A percentile compares a stretch with the other conserved stretches of the same genome.
Conservation (phyloP, 1,140 invertebrate genomes). For the Drosophila ficusphila region DNA sequence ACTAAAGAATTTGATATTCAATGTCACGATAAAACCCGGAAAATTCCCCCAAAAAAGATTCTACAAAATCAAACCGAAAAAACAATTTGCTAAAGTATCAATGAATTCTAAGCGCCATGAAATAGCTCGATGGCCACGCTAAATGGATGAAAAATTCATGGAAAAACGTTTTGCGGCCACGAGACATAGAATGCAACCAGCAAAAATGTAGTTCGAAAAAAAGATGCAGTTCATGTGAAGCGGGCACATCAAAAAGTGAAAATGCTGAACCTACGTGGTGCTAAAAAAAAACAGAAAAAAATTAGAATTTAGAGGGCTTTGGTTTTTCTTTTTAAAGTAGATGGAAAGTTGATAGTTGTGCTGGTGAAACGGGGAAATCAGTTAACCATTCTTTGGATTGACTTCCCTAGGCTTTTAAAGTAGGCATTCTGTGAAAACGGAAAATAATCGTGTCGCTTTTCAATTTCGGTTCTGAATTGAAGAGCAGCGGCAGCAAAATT, state of each 20-base stretch:
- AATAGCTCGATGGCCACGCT: slow-evolving; percentile 65
- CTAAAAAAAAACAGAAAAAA: slow-evolving; percentile 48
- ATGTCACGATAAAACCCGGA: slow-evolving; percentile 36
- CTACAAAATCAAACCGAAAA: slow-evolving; percentile 36
- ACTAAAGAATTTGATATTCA: slow-evolving; percentile 34
- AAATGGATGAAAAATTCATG: slow-evolving; percentile 78
- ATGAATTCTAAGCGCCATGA: slow-evolving; percentile 73
- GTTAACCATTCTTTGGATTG: not conserved
- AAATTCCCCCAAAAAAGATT: slow-evolving; percentile 7
- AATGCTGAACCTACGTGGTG: slow-evolving; percentile 46
- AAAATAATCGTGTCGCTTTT: slow-evolving; percentile 34
- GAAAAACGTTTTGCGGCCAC: slow-evolving; percentile 70
- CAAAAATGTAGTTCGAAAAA: slow-evolving; percentile 33
- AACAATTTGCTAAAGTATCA: slow-evolving; percentile 74
- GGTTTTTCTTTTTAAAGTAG: slow-evolving; percentile 8
- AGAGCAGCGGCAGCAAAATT: slow-evolving; percentile 60
- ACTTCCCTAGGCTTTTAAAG: slow-evolving; percentile 9
- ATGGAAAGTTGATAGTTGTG: slow-evolving; percentile 1
- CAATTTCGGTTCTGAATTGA: slow-evolving; percentile 34
- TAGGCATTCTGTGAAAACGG: slow-evolving; percentile 3
- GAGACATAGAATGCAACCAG: slow-evolving; percentile 46
- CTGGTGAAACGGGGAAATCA: not conserved
- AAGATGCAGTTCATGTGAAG: slow-evolving; percentile 21
- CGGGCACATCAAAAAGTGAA: slow-evolving; percentile 56
- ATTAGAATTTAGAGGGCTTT: slow-evolving; percentile 5